Percentiles rank a stretch among this genome's conserved stretches.
These are phyloP conservation scores for Stomatorhinus ivindoensis DNA, from an alignment of 2,113 vertebrate species.

Conservation along the genomic window DNA sequence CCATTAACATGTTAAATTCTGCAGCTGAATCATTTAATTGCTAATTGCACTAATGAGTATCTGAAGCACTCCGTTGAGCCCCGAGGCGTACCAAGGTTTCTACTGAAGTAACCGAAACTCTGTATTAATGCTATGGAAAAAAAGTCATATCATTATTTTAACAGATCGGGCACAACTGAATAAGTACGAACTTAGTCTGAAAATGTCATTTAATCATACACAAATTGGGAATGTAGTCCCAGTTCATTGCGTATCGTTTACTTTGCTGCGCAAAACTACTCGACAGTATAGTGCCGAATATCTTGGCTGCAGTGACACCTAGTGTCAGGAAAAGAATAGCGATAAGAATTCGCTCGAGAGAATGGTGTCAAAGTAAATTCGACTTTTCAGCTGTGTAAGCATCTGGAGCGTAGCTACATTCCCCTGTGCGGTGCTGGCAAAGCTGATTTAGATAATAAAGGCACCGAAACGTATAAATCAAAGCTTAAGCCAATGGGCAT, in stretches of 20 bases:
- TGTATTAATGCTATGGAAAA: background rate
- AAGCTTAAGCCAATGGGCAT: background rate
- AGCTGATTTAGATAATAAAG: background rate
- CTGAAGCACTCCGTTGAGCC: background rate
- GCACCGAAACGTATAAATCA: background rate
- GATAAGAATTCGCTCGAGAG: background rate
- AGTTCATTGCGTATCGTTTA: background rate
- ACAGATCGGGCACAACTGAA: background rate
- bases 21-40: constrained; percentile 11
- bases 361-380: background rate
- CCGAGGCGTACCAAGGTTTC: background rate
- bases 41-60: constrained; percentile 16
- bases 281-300: background rate
- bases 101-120: background rate
- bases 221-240: background rate
- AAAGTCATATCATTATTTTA: background rate
- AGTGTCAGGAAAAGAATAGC: background rate
- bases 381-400: background rate
- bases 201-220: background rate
- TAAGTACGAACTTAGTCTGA: background rate
- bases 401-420: background rate
- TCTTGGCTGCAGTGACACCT: background rate
- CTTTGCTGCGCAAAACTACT: background rate
- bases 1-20: constrained; percentile 16
- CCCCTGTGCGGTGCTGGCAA: background rate